phyloP scores from a whole-genome alignment of 2,113 vertebrate genomes.

The Petroica traversi region DNA sequence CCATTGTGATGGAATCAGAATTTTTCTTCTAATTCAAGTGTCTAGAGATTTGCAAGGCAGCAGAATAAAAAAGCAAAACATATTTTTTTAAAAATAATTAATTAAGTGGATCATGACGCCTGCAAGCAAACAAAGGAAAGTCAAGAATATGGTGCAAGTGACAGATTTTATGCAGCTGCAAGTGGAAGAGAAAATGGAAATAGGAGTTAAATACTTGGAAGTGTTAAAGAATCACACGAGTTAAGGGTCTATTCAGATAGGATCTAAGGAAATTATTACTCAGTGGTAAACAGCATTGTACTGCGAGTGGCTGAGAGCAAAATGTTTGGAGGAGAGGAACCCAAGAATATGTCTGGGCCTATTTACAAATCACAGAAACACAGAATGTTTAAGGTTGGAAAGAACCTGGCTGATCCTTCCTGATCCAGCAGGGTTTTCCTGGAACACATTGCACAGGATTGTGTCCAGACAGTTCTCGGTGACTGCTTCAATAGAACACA shows the following conservation, averaged over 20 bases:
- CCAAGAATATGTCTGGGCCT: not conserved
- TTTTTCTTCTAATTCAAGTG: not conserved
- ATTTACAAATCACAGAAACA: not conserved
- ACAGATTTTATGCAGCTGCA: not conserved
- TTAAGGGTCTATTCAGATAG: not conserved
- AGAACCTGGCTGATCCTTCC: fast-evolving
- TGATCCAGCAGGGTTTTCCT: not conserved
- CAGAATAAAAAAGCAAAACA: not conserved
- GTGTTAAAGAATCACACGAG: not conserved
- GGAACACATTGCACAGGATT: not conserved
- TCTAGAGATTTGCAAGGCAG: not conserved
- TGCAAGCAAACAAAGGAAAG: not conserved
- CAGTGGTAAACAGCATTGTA: not conserved
- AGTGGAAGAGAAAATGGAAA: not conserved
- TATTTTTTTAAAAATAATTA: not conserved
- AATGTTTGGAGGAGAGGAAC: not conserved
- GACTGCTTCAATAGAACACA: not conserved
- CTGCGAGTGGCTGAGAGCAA: not conserved
- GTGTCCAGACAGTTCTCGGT: fast-evolving
- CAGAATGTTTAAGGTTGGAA: not conserved
- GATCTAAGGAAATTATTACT: not conserved
- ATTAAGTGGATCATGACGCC: not conserved
- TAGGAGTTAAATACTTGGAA: not conserved
- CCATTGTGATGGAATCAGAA: not conserved
- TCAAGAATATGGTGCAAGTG: not conserved